These are phyloP conservation scores for Heliconius ethilla DNA, from an alignment of 2,888 invertebrate genomes.

Conservation along the genomic window DNA sequence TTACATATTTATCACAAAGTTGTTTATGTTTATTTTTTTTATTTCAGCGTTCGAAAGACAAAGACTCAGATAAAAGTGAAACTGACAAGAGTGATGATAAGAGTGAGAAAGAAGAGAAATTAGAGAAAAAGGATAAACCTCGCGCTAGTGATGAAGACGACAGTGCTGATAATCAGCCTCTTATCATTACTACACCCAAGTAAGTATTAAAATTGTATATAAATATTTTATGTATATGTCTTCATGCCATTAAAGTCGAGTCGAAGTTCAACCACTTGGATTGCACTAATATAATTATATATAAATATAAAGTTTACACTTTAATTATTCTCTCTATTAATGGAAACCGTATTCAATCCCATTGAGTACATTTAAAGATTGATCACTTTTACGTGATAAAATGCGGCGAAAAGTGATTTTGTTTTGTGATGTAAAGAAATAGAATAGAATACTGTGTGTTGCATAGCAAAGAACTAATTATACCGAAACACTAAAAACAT, in stretches of 20 bases:
- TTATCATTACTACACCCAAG: slow-evolving; percentile 69
- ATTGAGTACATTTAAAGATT: background rate
- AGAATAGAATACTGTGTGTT: too few species aligned
- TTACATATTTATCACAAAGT: too few species aligned
- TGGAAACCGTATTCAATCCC: background rate
- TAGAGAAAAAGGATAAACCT: slow-evolving; percentile 68
- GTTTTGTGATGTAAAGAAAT: too few species aligned
- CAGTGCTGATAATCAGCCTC: slow-evolving; percentile 78
- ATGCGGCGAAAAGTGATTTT: too few species aligned
- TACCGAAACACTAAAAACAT: too few species aligned
- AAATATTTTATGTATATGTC: background rate
- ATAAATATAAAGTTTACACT: background rate
- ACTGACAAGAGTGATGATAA: slow-evolving; percentile 75
- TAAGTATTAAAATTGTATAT: slow-evolving; percentile 49
- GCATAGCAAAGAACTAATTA: too few species aligned
- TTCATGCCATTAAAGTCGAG: too few species aligned
- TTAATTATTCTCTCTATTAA: background rate
- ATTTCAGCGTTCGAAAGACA: slow-evolving; percentile 67
- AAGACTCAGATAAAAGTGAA: slow-evolving; percentile 76
- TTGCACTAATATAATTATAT: too few species aligned
- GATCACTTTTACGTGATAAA: too few species aligned
- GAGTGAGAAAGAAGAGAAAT: slow-evolving; percentile 65
- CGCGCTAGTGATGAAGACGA: slow-evolving; percentile 74
- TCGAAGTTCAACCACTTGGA: too few species aligned
- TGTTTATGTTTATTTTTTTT: background rate